Evolutionary conservation across 2,888 invertebrate genomes (phyloP).

Genomic region (Eupithecia pulchellata): DNA sequence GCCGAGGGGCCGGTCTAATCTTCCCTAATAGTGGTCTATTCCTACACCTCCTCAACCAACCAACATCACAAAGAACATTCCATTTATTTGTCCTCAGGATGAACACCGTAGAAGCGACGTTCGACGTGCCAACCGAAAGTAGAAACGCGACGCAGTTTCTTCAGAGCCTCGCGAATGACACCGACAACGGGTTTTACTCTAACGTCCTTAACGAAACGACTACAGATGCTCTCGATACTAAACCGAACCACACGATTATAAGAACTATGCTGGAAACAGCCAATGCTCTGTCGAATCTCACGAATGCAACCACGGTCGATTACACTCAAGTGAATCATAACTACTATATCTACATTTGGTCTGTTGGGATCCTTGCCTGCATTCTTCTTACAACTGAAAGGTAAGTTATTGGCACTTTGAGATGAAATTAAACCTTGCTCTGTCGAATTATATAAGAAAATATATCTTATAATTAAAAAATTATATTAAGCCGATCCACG

Average conservation of each 20-base stretch:
- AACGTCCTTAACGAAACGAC: conserved; percentile 12
- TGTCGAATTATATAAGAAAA: too few relatives aligned
- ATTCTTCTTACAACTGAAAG: conserved; percentile 86
- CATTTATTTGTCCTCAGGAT: conserved; percentile 64
- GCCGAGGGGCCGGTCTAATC: too few relatives aligned
- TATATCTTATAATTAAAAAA: too few relatives aligned
- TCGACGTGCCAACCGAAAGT: conserved; percentile 27
- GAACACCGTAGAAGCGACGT: conserved; percentile 67
- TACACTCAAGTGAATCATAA: conserved; percentile 58
- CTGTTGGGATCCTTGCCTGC: conserved; percentile 83
- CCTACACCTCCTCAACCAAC: neutral
- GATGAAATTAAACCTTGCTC: neutral
- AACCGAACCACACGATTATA: conserved; percentile 61
- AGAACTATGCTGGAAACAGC: conserved; percentile 65
- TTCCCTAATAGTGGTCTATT: too few relatives aligned
- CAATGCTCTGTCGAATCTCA: conserved; percentile 60
- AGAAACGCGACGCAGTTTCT: conserved; percentile 17
- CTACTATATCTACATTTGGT: conserved; percentile 85
- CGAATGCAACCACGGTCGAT: conserved; percentile 53
- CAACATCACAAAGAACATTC: neutral
- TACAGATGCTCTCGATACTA: conserved; percentile 32
- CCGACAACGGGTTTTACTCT: conserved; percentile 26
- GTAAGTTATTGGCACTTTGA: conserved; percentile 50
- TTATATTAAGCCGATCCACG: too few relatives aligned
- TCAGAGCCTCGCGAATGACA: conserved; percentile 33